phyloP scores from a whole-genome alignment of 2,113 vertebrate genomes.

The Brachionichthys hirsutus region DNA sequence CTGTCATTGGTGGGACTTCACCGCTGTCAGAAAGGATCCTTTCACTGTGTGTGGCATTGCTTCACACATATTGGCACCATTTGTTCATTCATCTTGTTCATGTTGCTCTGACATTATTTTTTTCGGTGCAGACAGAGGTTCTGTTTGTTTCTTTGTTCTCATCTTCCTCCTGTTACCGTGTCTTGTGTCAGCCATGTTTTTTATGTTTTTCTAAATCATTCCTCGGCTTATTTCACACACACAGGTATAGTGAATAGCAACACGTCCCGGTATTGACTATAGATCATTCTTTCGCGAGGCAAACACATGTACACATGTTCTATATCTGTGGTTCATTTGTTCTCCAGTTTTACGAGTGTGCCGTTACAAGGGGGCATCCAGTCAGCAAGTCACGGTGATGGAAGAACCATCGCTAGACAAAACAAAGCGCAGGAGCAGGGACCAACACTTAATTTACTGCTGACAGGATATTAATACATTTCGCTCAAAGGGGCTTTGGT shows the following conservation, averaged over 20 bases:
- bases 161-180: slow-evolving; percentile 25
- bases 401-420: slow-evolving; percentile 60
- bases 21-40: too few relatives aligned
- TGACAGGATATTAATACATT: slow-evolving; percentile 71
- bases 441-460: slow-evolving; percentile 67
- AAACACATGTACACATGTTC: slow-evolving; percentile 41
- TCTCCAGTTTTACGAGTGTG: slow-evolving; percentile 44
- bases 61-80: slow-evolving; percentile 1
- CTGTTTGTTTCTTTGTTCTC: slow-evolving; percentile 44
- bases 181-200: slow-evolving; percentile 24
- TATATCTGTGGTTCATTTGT: slow-evolving; percentile 40
- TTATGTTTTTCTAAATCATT: slow-evolving; percentile 18
- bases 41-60: slow-evolving; percentile 68
- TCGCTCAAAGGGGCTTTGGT: slow-evolving; percentile 56
- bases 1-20: slow-evolving; percentile 60
- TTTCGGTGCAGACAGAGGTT: slow-evolving; percentile 30
- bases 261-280: slow-evolving; percentile 18
- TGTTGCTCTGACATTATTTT: slow-evolving; percentile 41
- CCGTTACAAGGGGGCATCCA: slow-evolving; percentile 26
- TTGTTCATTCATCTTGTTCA: slow-evolving; percentile 31
- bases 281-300: slow-evolving; percentile 35
- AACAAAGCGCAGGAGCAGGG: slow-evolving; percentile 57
- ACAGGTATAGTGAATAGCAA: slow-evolving; percentile 37
- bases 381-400: slow-evolving; percentile 26
- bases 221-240: slow-evolving; percentile 34